phyloP scores from a whole-genome alignment of 1,140 invertebrate species.

The Tetraneura akinire region DNA sequence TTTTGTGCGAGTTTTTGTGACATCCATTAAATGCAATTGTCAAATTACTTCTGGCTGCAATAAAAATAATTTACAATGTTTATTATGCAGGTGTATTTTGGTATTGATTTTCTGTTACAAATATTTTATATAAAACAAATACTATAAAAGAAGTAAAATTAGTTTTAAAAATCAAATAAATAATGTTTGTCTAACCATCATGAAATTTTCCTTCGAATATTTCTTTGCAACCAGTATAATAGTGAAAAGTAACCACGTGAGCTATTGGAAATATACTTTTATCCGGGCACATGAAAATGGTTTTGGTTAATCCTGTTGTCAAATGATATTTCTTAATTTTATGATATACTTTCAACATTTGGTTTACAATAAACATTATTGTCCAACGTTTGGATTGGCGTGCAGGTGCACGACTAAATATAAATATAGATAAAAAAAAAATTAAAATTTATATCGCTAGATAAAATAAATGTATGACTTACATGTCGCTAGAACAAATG shows the following conservation, averaged over 20 bases:
- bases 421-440: constrained; percentile 45
- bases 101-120: no score
- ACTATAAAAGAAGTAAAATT: no score
- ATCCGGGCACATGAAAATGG: constrained; percentile 87
- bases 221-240: constrained; percentile 94
- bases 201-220: constrained; percentile 98
- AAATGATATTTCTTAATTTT: constrained; percentile 95
- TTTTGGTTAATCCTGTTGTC: constrained; percentile 93
- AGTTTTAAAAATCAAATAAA: not conserved
- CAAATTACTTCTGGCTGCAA: constrained; percentile 85
- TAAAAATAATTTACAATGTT: not conserved
- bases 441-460: no score
- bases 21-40: constrained; percentile 92
- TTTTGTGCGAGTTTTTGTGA: constrained; percentile 77
- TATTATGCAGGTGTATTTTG: no score
- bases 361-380: constrained; percentile 94
- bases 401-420: constrained; percentile 71
- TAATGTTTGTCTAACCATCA: constrained; percentile 62
- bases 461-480: constrained; percentile 56
- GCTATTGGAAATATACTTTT: constrained; percentile 85
- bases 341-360: constrained; percentile 97
- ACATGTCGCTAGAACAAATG: constrained; percentile 93
- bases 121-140: no score
- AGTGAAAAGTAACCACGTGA: constrained; percentile 92
- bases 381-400: constrained; percentile 92